Base-by-base conservation (phyloP, 2,113 vertebrate genomes). In the Egretta garzetta region DNA sequence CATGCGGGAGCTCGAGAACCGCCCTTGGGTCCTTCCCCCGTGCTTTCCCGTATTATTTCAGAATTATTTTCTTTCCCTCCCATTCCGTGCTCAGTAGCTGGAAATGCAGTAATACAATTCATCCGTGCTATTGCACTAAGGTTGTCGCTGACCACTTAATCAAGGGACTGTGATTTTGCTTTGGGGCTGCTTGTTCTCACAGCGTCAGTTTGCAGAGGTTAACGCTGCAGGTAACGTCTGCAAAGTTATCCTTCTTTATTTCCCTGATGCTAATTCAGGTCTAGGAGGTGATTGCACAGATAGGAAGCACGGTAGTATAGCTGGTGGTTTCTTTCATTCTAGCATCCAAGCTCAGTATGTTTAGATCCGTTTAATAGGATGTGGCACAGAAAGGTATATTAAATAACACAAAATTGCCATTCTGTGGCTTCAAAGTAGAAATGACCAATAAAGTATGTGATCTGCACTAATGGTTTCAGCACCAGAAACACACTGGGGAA, bases 21-120 rank as follows among this genome's bases (percentile, higher is more conserved):
- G n/a, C 11, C 13, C n/a, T 4, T 6, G 0, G 11, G 58, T 35
- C 20, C 1, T 39, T 39, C 4, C 3, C 4, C 45, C 0, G 0
- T 55, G 23, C 16, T 58, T 49, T 26, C 13, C 32, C 8, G 0
- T 7, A 20, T 14, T 24, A 7, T 26, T 59, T 74, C 13, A 12
- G 4, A 59, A 7, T 41, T 7, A 4, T 3, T 62, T 79, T 22
- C 3, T 50, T 77, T 30, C 18, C 24, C 1, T 83, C 28, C 11
- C 16, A 0, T 70, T 77, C 9, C 0, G 0, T 6, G 2, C 30
- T 84, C 6, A 5, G 23, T 41, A 12, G 41, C 39, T n/a, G 70
- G 30, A 74, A 23, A 41, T 37, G 72, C 11, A 11, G 12, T 20
- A 24, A 5, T 9, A 3, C 5, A 15, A 6, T 53, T 81, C 14